Evolutionary conservation across 2,113 vertebrate species (phyloP), one percentile per base, ranked within the genome.

Genomic region (Anguilla rostrata): DNA sequence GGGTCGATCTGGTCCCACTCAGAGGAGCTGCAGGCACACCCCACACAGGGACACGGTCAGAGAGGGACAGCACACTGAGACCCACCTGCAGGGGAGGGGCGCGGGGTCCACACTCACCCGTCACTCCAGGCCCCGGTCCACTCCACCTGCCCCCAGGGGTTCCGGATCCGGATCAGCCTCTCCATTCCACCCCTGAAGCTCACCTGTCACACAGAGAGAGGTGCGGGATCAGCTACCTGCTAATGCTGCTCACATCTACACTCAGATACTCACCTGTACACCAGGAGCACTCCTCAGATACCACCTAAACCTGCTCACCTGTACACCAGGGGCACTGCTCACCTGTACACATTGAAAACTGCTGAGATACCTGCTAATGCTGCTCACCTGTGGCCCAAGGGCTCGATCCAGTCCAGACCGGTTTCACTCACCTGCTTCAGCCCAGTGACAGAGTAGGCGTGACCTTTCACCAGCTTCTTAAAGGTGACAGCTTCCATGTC

Each of bases 101-200:
- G 5, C 2, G 43, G 43, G 43, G 4, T 46, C 43, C 5, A 63
- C 8, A 22, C 95, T 89, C 85, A 97, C 97, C 93, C 93, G 87
- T 97, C 97, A 2, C 97, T 97, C 97, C 97, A 97, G 41, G 97
- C 96, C 90, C 97, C 97, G 0, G 95, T 97, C 97, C 97, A 97
- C 85, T 97, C 97, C 85, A 96, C 92, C 82, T 96, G 94, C n/a
- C 97, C 97, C 97, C 97, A 97, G 87, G 97, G 97, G 83, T 97
- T 97, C 86, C 95, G 92, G 90, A 97, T 83, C 0, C 96, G 95
- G 86, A 97, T 95, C 46, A 97, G 92, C 12, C 94, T 93, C 80
- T 96, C 95, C n/a, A 16, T 86, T 22, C 84, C 90, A 11, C 95
- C 95, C 22, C 89, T 89, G 91, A 94, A 95, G 40, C 87, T 87